Conservation (phyloP, 2,113 vertebrate species). For the Xyliphius kryptos region DNA sequence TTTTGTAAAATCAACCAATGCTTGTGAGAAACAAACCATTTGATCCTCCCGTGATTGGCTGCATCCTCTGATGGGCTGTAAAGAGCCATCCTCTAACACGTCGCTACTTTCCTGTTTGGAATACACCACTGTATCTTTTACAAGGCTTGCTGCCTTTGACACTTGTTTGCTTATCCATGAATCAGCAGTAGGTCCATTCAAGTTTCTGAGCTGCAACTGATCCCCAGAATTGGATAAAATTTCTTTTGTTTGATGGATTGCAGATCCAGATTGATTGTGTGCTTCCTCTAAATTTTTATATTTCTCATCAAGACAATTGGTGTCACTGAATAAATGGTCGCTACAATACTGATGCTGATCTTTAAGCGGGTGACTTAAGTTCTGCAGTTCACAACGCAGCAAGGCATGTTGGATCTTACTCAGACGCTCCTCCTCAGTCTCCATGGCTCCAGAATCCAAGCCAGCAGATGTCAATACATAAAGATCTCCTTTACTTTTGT, state of each 20-base stretch:
- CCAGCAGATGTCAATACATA: slow-evolving; percentile 63
- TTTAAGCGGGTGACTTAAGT: slow-evolving; percentile 55
- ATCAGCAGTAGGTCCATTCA: slow-evolving; percentile 47
- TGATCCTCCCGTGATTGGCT: slow-evolving; percentile 65
- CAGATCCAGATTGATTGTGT: too few species aligned
- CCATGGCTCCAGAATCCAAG: slow-evolving; percentile 66
- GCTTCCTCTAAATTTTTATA: too few species aligned
- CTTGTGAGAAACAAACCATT: slow-evolving; percentile 86
- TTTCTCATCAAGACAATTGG: slow-evolving; percentile 43
- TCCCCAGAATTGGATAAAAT: too few species aligned
- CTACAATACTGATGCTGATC: slow-evolving; percentile 43
- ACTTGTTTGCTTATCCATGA: slow-evolving; percentile 43
- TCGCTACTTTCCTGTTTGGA: slow-evolving; percentile 44
- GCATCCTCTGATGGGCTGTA: slow-evolving; percentile 42
- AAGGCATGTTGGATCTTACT: slow-evolving; percentile 75
- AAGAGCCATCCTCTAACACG: slow-evolving; percentile 30
- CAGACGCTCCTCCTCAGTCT: slow-evolving; percentile 72
- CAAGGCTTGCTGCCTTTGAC: slow-evolving; percentile 41
- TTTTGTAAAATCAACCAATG: slow-evolving; percentile 85
- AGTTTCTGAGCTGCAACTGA: slow-evolving; percentile 45
- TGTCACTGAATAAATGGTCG: slow-evolving; percentile 50
- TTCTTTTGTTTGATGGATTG: too few species aligned
- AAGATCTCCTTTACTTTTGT: slow-evolving; percentile 50
- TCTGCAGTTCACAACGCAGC: slow-evolving; percentile 69
- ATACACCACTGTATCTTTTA: slow-evolving; percentile 46